A percentile compares a stretch with the other conserved stretches of the same genome.
phyloP scores from a whole-genome alignment of 2,797 vertebrate genomes.

The Falco novaeseelandiae region DNA sequence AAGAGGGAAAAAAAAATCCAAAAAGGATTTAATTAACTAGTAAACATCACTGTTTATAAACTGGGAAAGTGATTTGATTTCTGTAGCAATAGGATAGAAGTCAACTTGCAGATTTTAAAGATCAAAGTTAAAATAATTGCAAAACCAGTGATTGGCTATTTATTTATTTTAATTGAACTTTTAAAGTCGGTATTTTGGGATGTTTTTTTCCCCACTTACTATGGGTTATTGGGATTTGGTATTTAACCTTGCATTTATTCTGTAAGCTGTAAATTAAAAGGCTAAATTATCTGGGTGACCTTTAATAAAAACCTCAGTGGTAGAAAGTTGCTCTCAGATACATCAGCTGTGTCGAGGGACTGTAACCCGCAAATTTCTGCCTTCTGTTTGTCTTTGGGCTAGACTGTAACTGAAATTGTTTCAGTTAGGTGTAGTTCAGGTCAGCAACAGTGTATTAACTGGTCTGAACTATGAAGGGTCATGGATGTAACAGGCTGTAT shows the following conservation, averaged over 20 bases:
- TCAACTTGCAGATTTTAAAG: conserved; percentile 44
- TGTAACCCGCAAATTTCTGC: not conserved
- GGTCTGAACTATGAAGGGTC: not conserved
- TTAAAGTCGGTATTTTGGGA: conserved; percentile 19
- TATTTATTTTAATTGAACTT: not conserved
- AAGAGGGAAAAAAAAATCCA: not conserved
- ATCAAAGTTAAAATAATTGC: conserved; percentile 44
- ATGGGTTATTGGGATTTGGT: conserved; percentile 6
- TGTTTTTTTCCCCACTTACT: not conserved
- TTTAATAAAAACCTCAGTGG: not conserved
- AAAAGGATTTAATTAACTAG: conserved; percentile 37
- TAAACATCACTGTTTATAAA: conserved; percentile 26
- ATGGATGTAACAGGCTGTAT: not conserved
- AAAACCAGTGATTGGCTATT: not conserved
- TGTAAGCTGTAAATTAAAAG: not conserved
- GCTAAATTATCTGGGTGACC: not conserved
- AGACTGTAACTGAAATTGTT: not conserved
- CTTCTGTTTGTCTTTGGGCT: not conserved
- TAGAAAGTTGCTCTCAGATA: not conserved
- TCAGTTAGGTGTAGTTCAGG: not conserved
- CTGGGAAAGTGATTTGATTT: not conserved
- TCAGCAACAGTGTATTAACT: not conserved
- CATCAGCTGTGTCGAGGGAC: not conserved
- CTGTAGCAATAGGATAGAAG: not conserved
- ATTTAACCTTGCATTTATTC: conserved; percentile 24